These are phyloP conservation scores for Chanos chanos DNA, from an alignment of 2,797 vertebrate genomes.

Conservation along the genomic window DNA sequence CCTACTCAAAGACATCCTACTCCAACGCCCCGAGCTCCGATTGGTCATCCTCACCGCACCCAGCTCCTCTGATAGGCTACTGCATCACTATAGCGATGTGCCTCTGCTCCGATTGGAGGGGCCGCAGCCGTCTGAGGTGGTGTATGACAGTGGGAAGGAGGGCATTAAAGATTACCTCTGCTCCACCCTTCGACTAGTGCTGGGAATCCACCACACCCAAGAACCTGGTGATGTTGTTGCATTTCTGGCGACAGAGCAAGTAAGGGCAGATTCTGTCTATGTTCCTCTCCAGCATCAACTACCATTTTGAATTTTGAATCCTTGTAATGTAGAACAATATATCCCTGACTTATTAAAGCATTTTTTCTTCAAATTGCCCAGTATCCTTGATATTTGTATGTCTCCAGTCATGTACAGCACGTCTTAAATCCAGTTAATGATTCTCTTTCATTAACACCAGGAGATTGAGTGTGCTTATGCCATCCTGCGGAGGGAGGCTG, in stretches of 20 bases:
- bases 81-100: constrained; percentile 56
- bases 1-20: constrained; percentile 78
- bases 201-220: constrained; percentile 79
- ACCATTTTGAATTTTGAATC: too few species aligned
- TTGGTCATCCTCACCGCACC: constrained; percentile 75
- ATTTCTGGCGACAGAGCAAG: constrained; percentile 82
- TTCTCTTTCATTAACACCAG: constrained; percentile 53
- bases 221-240: constrained; percentile 75
- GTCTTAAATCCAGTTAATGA: neutral
- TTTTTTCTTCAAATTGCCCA: too few species aligned
- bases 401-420: too few species aligned
- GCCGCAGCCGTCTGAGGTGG: constrained; percentile 56
- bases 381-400: too few species aligned
- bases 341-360: too few species aligned
- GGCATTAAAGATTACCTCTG: constrained; percentile 69
- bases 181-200: constrained; percentile 73
- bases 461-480: constrained; percentile 80
- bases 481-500: constrained; percentile 74
- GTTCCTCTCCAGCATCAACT: too few species aligned
- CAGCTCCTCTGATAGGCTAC: constrained; percentile 58
- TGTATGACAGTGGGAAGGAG: constrained; percentile 67
- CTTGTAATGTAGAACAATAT: too few species aligned
- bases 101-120: constrained; percentile 65
- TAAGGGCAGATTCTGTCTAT: too few species aligned
- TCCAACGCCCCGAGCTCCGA: constrained; percentile 75